phyloP scores from a whole-genome alignment of 2,888 invertebrate genomes.

The Clusia tigrina region DNA sequence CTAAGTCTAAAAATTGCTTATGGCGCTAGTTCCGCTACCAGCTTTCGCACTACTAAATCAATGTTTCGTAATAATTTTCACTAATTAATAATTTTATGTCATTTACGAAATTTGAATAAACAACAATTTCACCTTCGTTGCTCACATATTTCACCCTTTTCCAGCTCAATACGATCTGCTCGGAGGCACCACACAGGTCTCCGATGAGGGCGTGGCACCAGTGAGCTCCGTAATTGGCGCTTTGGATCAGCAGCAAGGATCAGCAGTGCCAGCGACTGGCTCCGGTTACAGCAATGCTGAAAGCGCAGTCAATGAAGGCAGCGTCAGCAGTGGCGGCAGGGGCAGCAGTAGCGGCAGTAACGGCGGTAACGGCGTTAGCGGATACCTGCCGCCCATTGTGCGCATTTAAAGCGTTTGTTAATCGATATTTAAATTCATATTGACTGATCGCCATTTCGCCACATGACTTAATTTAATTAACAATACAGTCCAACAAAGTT shows the following conservation, averaged over 20 bases:
- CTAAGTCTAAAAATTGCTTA: no score
- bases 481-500: slow-evolving; percentile 21
- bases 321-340: slow-evolving; percentile 8
- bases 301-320: not conserved
- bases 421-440: slow-evolving; percentile 25
- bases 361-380: slow-evolving; percentile 22
- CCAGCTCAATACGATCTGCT: slow-evolving; percentile 62
- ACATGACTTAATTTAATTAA: slow-evolving; percentile 29
- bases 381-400: slow-evolving; percentile 49
- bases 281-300: not conserved
- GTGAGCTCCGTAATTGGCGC: slow-evolving; percentile 60
- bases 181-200: slow-evolving; percentile 59
- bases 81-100: no score
- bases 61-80: no score
- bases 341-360: slow-evolving; percentile 13
- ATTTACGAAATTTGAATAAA: no score
- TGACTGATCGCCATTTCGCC: slow-evolving; percentile 39
- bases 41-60: no score
- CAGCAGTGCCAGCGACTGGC: not conserved
- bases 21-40: no score
- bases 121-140: no score
- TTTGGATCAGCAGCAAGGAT: slow-evolving; percentile 42
- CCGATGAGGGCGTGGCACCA: slow-evolving; percentile 61
- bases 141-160: no score
- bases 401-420: slow-evolving; percentile 34